Evolutionary conservation across 2,888 invertebrate genomes (phyloP), one percentile per base, ranked within the genome.

Genomic region (Odontocerum albicorne): DNA sequence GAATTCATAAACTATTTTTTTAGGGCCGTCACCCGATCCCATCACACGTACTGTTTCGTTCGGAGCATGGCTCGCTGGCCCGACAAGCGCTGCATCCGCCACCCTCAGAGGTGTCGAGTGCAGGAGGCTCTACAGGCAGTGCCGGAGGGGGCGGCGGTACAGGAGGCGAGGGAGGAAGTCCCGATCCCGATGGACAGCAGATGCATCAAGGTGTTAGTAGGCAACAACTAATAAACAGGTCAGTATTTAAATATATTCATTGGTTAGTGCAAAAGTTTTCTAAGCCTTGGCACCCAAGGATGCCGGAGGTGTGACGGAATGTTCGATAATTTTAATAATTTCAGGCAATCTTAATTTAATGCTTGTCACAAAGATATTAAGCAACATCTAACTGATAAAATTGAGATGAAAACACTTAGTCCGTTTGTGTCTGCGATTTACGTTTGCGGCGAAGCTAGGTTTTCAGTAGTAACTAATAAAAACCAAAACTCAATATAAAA

Each of bases 141-240:
- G 20, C 17, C 16, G 47, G 74, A 6, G 73, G 75, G 49, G 67
- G 66, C 38, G 66, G 71, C 4, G 67, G 63, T 27, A 66, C 70
- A 45, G 63, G 64, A 51, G 36, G 67, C 51, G 54, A 66, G 46
- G 52, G 66, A 53, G 66, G 67, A 40, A 65, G 66, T 27, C 64
- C 71, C 57, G 76, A 77, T 52, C 63, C 68, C 0, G 78, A 77
- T 35, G 65, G 69, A 1, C 65, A 70, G 57, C 82, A 69, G 63
- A 86, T 73, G 74, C 82, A 71, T 79, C 82, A 70, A 82, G 92
- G 92, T 10, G 92, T 93, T 65, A 92, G 92, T 4, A 74, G 93
- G 35, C 92, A 93, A 68, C 92, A 93, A 70, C 80, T 93, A 4
- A 93, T 93, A 63, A 92, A 92, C 70, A 85, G 84, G 84, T 83